These are phyloP conservation scores for Linepithema humile DNA, from an alignment of 1,140 invertebrate species.

Conservation along the genomic window DNA sequence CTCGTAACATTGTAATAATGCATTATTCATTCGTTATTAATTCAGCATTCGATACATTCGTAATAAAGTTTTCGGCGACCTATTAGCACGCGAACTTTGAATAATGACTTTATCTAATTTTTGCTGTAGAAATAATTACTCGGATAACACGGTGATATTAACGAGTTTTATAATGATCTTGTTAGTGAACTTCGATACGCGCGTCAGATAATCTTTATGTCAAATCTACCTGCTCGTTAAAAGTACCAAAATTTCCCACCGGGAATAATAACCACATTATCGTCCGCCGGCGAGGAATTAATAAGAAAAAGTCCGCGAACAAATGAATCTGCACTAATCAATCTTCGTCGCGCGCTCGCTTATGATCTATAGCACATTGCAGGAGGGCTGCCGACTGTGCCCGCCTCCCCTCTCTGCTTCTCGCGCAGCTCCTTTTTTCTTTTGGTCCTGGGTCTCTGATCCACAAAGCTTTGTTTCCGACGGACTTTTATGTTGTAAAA, in stretches of 20 bases:
- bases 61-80: neutral
- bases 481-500: slow-evolving; percentile 15
- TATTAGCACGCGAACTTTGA: slow-evolving; percentile 15
- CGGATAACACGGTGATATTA: slow-evolving; percentile 13
- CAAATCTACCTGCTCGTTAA: slow-evolving; percentile 39
- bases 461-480: slow-evolving; percentile 16
- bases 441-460: neutral
- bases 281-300: neutral
- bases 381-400: slow-evolving; percentile 11
- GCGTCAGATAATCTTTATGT: slow-evolving; percentile 30
- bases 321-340: slow-evolving; percentile 53
- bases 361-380: slow-evolving; percentile 33
- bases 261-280: slow-evolving; percentile 41
- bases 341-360: slow-evolving; percentile 43
- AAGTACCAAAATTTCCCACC: slow-evolving; percentile 33
- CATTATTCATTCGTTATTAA: slow-evolving; percentile 9
- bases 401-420: too few species aligned
- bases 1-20: neutral
- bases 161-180: slow-evolving; percentile 48
- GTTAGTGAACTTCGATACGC: slow-evolving; percentile 41
- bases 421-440: neutral
- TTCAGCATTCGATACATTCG: neutral
- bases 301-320: slow-evolving; percentile 45
- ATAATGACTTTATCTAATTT: slow-evolving; percentile 12
- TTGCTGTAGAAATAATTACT: slow-evolving; percentile 41